Base-by-base conservation (phyloP, 2,113 vertebrate species). In the Dolichallabes microphthalmus region DNA sequence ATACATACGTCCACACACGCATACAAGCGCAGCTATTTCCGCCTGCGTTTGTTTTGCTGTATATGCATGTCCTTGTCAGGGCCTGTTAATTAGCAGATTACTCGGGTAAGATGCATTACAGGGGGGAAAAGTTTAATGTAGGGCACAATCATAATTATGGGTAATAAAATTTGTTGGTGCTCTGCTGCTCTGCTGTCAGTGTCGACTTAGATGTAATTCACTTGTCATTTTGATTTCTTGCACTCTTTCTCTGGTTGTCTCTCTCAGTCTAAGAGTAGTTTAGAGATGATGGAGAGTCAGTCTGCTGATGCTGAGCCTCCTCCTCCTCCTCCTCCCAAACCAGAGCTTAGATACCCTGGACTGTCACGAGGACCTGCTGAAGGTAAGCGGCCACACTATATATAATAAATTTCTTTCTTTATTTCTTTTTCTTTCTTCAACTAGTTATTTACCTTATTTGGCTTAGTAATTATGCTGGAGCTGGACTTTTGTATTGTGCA, bases 241-340 rank as follows among this genome's bases (percentile, higher is more conserved):
- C 79, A 79, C 63, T 80, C 63, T 83, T 27, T 14, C 25, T 83
- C 20, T 58, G n/a, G 68, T 35, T 39, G 13, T 20, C 39, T 73
- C 50, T 76, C 58, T 53, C 89, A 98, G 97, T 98, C 97, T 53
- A 98, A 97, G 90, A 97, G 97, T 90, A 99, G 97, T 94, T 92
- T 98, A 90, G 97, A 98, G 92, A 95, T 98, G 92, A 98, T 97
- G 35, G 98, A 99, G 93, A 98, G 97, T 93, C 98, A 99, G 92
- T 99, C 97, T 9, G 97, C 97, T 39, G 98, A 99, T 0, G 96
- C 96, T 0, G 98, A 99, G 76, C 96, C 97, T 0, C 97, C 97
- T 15, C 97, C 97, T 0, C 97, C 97, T 15, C 97, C 97, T 58
- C 97, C 98, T 22, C 98, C 98, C 35, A 99, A 99, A 93, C 97